Evolutionary conservation across 2,797 vertebrate genomes (phyloP).

Genomic region (Morelia viridis): DNA sequence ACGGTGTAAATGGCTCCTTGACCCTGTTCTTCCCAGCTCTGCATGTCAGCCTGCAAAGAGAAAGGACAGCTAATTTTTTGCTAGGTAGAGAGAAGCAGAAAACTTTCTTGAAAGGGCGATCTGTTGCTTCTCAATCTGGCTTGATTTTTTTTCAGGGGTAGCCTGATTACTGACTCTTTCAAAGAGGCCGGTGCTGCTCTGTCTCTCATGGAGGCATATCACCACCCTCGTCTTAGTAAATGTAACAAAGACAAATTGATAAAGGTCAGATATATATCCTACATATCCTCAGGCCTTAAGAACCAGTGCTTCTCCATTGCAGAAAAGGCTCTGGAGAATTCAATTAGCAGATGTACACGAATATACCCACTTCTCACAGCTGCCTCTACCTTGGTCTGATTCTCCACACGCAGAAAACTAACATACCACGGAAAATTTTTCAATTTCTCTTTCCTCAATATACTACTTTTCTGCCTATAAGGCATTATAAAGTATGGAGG

Average conservation of each 20-base stretch:
- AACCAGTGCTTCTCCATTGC: background rate
- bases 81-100: background rate
- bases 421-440: background rate
- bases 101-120: background rate
- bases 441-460: background rate
- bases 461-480: background rate
- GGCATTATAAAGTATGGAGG: background rate
- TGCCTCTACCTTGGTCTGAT: background rate
- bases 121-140: background rate
- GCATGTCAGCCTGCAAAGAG: constrained; percentile 89
- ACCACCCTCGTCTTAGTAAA: background rate
- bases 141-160: background rate
- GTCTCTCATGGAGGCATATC: background rate
- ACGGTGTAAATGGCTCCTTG: constrained; percentile 96
- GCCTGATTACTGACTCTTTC: background rate
- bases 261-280: background rate
- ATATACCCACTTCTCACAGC: background rate
- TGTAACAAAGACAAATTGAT: background rate
- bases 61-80: background rate
- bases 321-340: background rate
- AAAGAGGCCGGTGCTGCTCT: background rate
- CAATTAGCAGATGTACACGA: background rate
- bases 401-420: background rate
- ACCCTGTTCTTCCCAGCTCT: constrained; percentile 97
- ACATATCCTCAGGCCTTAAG: background rate